Conservation (phyloP, 2,888 invertebrate species). For the Muschampia plurimacula region DNA sequence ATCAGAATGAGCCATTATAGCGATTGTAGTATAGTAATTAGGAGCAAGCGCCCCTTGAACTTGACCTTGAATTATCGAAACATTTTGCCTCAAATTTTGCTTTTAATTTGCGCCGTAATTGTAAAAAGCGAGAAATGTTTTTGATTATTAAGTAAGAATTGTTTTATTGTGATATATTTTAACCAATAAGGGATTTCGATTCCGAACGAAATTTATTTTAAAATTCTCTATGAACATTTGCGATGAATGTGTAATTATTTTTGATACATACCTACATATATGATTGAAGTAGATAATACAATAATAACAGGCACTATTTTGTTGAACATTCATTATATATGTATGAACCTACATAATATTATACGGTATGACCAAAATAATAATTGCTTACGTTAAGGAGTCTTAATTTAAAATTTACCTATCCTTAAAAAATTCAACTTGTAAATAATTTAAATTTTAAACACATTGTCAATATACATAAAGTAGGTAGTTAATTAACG, state of each 20-base stretch:
- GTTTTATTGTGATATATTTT: background rate
- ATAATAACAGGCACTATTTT: no score
- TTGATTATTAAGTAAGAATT: background rate
- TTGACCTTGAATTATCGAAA: constrained; percentile 22
- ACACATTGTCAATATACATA: no score
- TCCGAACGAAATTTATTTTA: background rate
- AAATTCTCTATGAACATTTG: background rate
- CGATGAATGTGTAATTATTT: background rate
- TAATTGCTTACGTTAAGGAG: no score
- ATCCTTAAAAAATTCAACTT: no score
- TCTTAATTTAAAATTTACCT: no score
- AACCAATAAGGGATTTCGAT: background rate
- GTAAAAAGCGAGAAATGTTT: background rate
- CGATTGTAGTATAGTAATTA: constrained; percentile 14
- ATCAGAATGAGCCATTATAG: constrained; percentile 2
- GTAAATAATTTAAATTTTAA: no score
- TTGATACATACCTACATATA: background rate
- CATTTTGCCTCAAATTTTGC: background rate
- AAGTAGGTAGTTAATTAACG: no score
- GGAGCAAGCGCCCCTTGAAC: constrained; percentile 18
- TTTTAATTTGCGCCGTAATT: constrained; percentile 18
- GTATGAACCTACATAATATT: no score
- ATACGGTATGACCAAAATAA: no score
- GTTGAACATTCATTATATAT: no score
- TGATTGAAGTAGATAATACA: no score